A percentile compares a stretch with the other conserved stretches of the same genome.
Conservation (phyloP, 2,797 vertebrate species). For the Huso huso region DNA sequence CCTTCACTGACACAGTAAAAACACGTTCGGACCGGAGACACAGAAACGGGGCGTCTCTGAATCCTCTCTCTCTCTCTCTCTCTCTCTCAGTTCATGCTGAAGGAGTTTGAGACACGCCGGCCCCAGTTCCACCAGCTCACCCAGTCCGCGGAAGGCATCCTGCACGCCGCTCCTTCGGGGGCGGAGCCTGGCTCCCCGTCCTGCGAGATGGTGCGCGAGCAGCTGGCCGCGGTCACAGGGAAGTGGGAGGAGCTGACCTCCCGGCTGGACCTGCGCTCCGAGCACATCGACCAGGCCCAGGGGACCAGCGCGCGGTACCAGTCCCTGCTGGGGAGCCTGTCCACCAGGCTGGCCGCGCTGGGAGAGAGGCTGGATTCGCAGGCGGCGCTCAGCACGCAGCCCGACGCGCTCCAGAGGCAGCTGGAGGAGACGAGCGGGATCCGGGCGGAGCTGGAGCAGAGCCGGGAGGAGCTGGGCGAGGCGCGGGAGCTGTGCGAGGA, state of each 20-base stretch:
- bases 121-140: conserved; percentile 90
- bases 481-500: conserved; percentile 77
- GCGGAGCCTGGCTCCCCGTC: conserved; percentile 61
- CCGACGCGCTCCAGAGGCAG: conserved; percentile 80
- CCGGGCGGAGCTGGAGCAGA: conserved; percentile 79
- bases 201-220: conserved; percentile 65
- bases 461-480: conserved; percentile 66
- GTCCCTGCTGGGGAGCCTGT: conserved; percentile 72
- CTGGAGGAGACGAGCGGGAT: conserved; percentile 91
- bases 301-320: conserved; percentile 84
- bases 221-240: conserved; percentile 72
- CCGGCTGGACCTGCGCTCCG: conserved; percentile 73
- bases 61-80: not conserved
- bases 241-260: conserved; percentile 82
- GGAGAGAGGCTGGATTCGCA: conserved; percentile 73
- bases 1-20: no score
- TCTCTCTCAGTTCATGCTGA: conserved; percentile 85
- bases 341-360: conserved; percentile 69
- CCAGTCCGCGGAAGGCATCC: conserved; percentile 78
- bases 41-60: no score
- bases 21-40: no score
- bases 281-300: conserved; percentile 82
- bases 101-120: conserved; percentile 87
- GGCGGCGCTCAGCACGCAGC: conserved; percentile 79
- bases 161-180: conserved; percentile 53